Conservation (phyloP, 2,888 invertebrate species). For the Meloe dianella region DNA sequence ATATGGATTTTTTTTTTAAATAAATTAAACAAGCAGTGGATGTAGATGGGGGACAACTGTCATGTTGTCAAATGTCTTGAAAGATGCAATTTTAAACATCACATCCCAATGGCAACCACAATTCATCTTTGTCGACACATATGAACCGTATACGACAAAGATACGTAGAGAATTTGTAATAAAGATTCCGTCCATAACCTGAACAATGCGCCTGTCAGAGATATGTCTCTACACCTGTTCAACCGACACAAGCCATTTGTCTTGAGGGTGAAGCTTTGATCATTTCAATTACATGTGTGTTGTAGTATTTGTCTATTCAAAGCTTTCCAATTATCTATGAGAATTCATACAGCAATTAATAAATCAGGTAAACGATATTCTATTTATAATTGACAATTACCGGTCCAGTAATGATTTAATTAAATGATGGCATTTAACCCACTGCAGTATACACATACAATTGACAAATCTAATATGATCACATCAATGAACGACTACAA, state of each 20-base stretch:
- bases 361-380: no score
- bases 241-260: slow-evolving; percentile 36
- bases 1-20: background rate
- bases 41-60: background rate
- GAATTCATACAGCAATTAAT: background rate
- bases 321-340: background rate
- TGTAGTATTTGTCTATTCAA: background rate
- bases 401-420: background rate
- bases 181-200: slow-evolving; percentile 40
- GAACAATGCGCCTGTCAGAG: slow-evolving; percentile 40
- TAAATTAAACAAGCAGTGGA: background rate
- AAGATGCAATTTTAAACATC: background rate
- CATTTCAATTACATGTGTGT: slow-evolving; percentile 21
- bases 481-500: slow-evolving; percentile 31
- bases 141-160: slow-evolving; percentile 31
- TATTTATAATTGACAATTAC: background rate
- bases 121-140: slow-evolving; percentile 33
- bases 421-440: background rate
- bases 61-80: background rate
- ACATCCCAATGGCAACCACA: slow-evolving; percentile 9
- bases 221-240: slow-evolving; percentile 37
- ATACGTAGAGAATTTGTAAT: slow-evolving; percentile 40
- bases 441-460: background rate
- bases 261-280: slow-evolving; percentile 34
- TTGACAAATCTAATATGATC: background rate